Base-by-base conservation (phyloP, 2,113 vertebrate genomes). In the Erinaceus europaeus region DNA sequence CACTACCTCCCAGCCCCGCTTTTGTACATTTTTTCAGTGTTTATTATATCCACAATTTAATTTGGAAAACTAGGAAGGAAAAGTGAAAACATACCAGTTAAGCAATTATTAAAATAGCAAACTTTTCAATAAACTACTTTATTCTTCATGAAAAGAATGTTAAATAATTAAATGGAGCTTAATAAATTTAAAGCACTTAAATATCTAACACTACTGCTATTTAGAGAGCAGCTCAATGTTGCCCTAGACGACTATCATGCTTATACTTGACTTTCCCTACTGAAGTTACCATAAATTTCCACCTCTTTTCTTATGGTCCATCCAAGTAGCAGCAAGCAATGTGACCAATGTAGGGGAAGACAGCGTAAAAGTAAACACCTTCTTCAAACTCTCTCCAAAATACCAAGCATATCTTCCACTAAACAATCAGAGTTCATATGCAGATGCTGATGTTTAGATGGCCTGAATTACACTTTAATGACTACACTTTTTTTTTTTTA, bases 351-450 rank as follows among this genome's bases (percentile, higher is more conserved):
- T 4, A 53, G 53, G 48, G 32, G 13, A 64, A 57, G 34, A 53
- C 34, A 71, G 21, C 11, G 46, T 38, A 57, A 48, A 23, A 57
- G 3, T 32, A 84, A 88, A 59, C 34, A 5, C 0, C 12, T 74
- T 13, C 21, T 74, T 74, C 17, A 61, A 89, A 91, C 34, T 38
- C 38, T 53, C 44, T 81, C 20, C 29, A 78, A 84, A 71, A 53
- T 52, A 44, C 61, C 17, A 29, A 55, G 44, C n/a, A 44, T 52
- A 13, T 25, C 53, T 55, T 40, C 53, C 55, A 88, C 21, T 50
- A 82, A 88, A 46, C 42, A 75, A 86, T 82, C 65, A 67, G 7
- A 86, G 52, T 64, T 89, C 59, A 82, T 23, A 38, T 7, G 18
- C 29, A 87, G 42, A 77, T n/a, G 11, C n/a, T 40, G 18, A 8